Evolutionary conservation across 2,113 vertebrate species (phyloP).

Genomic region (Sinocyclocheilus rhinocerous): DNA sequence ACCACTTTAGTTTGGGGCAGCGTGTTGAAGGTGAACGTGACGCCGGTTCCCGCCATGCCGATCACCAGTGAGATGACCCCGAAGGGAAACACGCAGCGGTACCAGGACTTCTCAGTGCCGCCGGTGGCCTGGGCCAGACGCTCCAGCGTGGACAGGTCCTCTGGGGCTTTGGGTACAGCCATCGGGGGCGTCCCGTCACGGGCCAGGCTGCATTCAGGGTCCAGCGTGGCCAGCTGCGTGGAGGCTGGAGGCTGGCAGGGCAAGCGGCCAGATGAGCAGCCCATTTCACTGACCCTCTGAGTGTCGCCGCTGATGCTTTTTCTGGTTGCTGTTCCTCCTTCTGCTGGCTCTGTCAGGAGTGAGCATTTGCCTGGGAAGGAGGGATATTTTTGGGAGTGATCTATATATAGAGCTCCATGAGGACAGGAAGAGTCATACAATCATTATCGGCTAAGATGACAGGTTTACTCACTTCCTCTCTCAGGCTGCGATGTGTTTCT

Average conservation of each 20-base stretch:
- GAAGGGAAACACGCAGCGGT: slow-evolving; percentile 81
- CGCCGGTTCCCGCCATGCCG: slow-evolving; percentile 81
- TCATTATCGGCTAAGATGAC: neutral
- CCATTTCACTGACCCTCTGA: slow-evolving; percentile 65
- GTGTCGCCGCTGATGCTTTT: slow-evolving; percentile 45
- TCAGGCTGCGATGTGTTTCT: slow-evolving; percentile 40
- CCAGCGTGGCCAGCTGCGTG: slow-evolving; percentile 62
- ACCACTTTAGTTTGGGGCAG: slow-evolving; percentile 84
- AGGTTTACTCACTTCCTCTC: slow-evolving; percentile 51
- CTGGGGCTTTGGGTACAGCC: slow-evolving; percentile 64
- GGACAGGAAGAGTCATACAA: slow-evolving; percentile 51
- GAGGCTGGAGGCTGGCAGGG: slow-evolving; percentile 68
- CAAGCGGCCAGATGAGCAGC: slow-evolving; percentile 73
- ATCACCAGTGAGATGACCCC: slow-evolving; percentile 84
- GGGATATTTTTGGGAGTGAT: slow-evolving; percentile 29
- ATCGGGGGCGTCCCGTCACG: slow-evolving; percentile 73
- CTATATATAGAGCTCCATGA: slow-evolving; percentile 10
- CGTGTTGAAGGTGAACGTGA: slow-evolving; percentile 87
- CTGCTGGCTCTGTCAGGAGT: slow-evolving; percentile 52
- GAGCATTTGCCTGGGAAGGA: slow-evolving; percentile 62
- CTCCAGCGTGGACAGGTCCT: slow-evolving; percentile 76
- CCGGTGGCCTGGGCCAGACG: slow-evolving; percentile 86
- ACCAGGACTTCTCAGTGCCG: slow-evolving; percentile 86
- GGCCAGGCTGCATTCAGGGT: slow-evolving; percentile 70
- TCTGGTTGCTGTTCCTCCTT: slow-evolving; percentile 39